phyloP scores from a whole-genome alignment of 2,113 vertebrate genomes.

The Rhinoderma darwinii region DNA sequence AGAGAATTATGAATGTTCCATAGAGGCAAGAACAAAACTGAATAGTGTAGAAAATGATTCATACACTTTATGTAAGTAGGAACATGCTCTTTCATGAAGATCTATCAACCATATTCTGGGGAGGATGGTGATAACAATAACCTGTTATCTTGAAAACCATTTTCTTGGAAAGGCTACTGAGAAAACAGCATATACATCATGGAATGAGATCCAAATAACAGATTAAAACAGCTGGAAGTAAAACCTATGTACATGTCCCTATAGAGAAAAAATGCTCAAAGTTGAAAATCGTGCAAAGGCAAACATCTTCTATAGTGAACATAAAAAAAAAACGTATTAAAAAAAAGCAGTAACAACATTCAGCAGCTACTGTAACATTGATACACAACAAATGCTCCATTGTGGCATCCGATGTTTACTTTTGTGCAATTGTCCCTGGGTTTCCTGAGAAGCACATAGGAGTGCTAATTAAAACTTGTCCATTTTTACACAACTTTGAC shows the following conservation, averaged over 20 bases:
- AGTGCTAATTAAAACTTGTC: neutral
- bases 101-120: neutral
- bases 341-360: neutral
- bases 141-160: neutral
- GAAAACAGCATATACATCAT: neutral
- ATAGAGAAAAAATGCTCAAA: neutral
- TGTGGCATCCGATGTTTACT: neutral
- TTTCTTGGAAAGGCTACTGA: neutral
- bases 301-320: neutral
- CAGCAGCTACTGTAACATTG: neutral
- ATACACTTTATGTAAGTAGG: neutral
- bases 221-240: conserved; percentile 12
- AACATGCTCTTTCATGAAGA: neutral
- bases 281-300: no score
- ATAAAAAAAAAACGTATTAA: neutral
- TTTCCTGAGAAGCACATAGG: neutral
- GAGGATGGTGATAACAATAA: neutral
- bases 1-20: neutral
- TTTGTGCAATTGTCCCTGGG: neutral
- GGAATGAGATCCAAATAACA: neutral
- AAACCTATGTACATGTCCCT: neutral
- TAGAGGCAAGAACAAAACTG: neutral
- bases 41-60: neutral
- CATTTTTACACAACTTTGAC: neutral
- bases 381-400: neutral